Base-by-base conservation (phyloP, 2,113 vertebrate species). In the Solea solea region DNA sequence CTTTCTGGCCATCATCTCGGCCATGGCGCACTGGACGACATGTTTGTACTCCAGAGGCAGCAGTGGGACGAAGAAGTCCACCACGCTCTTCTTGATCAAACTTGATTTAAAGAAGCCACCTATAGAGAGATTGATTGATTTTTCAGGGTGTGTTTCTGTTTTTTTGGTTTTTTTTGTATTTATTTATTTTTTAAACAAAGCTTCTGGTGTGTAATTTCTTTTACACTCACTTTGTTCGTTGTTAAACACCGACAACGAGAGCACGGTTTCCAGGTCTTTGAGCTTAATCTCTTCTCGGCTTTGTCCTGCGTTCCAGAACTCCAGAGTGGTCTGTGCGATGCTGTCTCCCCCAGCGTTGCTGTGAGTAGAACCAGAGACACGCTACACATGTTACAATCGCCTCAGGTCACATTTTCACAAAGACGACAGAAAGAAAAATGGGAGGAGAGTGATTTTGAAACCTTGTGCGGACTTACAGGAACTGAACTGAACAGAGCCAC, bases 21-120 rank as follows among this genome's bases (percentile, higher is more conserved):
- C 94, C 68, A 92, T 63, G 77, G 92, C 89, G 1, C 98, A 99
- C 94, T 95, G 95, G 46, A 96, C 91, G 15, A 99, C 91, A 0
- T 99, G 98, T 34, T 75, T 89, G 82, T 95, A 95, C 67, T 99
- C 97, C 93, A 99, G 89, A 5, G 97, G 97, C 34, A 99, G 92
- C 66, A 99, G 97, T 0, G 97, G 97, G 7, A 99, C 93, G 0
- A 97, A 98, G 74, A 95, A 97, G 76, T 99, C 98, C 14, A 99
- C 96, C 83, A 99, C 92, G 84, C 98, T 95, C 80, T 93, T 95
- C 71, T 97, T 96, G 3, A 98, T 98, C 64, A 99, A 80, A 67
- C 94, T 96, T 45, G 96, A 95, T 74, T 94, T 97, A 95, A 95
- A 98, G 83, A 98, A 96, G 9, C 97, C 97, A 89, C 97, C 97